A percentile compares a stretch with the other conserved stretches of the same genome.
phyloP scores from a whole-genome alignment of 2,113 vertebrate species.

The Uria aalge region DNA sequence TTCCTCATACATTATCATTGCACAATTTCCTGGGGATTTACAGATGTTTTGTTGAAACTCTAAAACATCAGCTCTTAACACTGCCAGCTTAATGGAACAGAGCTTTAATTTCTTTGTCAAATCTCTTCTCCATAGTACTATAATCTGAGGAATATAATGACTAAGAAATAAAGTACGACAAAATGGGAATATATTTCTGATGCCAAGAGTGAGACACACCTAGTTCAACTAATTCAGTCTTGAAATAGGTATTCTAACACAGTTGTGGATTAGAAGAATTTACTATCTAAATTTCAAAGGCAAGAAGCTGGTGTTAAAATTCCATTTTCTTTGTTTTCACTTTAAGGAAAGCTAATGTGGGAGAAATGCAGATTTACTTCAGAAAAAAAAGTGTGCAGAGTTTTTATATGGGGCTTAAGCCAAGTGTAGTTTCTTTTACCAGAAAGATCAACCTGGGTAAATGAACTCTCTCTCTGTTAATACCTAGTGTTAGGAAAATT shows the following conservation, averaged over 20 bases:
- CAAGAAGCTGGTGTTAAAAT: not conserved
- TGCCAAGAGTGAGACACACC: not conserved
- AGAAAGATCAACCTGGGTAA: slow-evolving; percentile 50
- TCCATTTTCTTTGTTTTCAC: not conserved
- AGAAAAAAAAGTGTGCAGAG: not conserved
- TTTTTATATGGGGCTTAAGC: slow-evolving; percentile 28
- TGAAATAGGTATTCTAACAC: not conserved
- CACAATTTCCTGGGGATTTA: not conserved
- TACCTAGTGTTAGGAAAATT: slow-evolving; percentile 50
- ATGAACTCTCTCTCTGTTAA: slow-evolving; percentile 43
- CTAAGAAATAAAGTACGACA: not conserved
- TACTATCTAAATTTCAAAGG: not conserved
- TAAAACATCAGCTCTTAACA: not conserved
- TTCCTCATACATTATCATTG: not conserved
- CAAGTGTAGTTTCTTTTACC: slow-evolving; percentile 2
- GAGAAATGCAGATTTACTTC: not conserved
- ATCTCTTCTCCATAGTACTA: not conserved
- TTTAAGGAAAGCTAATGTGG: not conserved
- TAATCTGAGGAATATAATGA: not conserved
- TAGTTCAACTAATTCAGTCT: not conserved
- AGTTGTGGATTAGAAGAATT: not conserved
- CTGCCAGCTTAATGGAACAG: not conserved
- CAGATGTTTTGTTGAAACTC: not conserved
- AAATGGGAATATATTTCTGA: not conserved
- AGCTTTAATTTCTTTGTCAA: not conserved